A percentile compares a stretch with the other conserved stretches of the same genome.
Conservation (phyloP, 2,113 vertebrate species). For the Felis chaus region DNA sequence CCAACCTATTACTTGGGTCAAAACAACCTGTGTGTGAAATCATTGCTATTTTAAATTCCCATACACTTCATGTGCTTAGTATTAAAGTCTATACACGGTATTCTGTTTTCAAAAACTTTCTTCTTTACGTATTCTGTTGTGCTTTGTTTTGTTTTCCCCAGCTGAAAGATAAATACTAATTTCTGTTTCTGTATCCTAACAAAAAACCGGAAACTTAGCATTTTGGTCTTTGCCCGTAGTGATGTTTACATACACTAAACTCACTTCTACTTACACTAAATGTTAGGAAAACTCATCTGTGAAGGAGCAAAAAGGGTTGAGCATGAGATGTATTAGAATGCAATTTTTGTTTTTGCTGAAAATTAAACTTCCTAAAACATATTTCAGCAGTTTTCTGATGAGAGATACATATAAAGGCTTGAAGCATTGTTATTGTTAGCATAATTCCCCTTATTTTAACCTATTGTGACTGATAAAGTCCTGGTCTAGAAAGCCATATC, state of each 20-base stretch:
- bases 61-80: neutral
- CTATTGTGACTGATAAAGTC: neutral
- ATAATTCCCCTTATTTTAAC: neutral
- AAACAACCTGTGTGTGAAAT: neutral
- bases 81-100: neutral
- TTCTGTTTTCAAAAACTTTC: neutral
- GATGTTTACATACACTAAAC: neutral
- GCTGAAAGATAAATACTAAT: neutral
- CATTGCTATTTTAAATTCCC: neutral
- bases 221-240: neutral
- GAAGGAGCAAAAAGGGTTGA: neutral
- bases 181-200: slow-evolving; percentile 16
- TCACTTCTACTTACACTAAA: neutral
- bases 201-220: neutral
- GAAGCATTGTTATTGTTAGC: slow-evolving; percentile 43
- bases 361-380: slow-evolving; percentile 49
- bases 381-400: slow-evolving; percentile 59
- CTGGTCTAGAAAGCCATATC: neutral
- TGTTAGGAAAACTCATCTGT: neutral
- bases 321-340: neutral
- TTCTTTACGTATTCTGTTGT: neutral
- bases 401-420: neutral
- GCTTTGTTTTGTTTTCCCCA: neutral
- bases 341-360: slow-evolving; percentile 45
- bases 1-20: neutral